Evolutionary conservation across 2,888 invertebrate genomes (phyloP), one percentile per base, ranked within the genome.

Genomic region (Ptychoptera contaminata): DNA sequence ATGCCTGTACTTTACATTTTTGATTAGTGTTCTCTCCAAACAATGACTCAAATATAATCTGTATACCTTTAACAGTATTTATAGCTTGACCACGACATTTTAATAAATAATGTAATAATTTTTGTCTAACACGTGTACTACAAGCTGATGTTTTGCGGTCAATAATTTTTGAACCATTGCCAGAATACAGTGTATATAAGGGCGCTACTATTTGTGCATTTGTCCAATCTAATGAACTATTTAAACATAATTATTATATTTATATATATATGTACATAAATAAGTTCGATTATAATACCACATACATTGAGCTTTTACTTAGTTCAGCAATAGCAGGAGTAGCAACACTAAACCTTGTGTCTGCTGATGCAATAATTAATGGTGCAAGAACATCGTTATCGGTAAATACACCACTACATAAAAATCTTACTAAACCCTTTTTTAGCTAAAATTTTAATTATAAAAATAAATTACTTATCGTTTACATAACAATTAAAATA

Each of bases 1-100:
- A 67, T 1, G 88, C 82, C 62, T 84, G 69, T 7, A 78, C 78
- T 54, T 87, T 84, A 47, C 93, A 72, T 53, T 87, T 80, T 0
- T 79, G 72, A 64, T 90, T 91, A 0, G 88, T 86, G 54, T 82
- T 82, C 4, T 72, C 73, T 29, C 88, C 90, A 62, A 84, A 90
- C 10, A 93, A 67, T 3, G 87, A 82, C 53, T 91, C 88, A 63
- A 91, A 92, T 43, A 91, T 79, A 35, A 87, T 82, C 78, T 88
- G 87, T 46, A 92, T 82, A 52, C 84, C 82, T 43, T 80, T 79
- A 8, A 87, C 85, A 47, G 82, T 77, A 57, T 80, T 73, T 46
- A 83, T 78, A 2, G 77, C 82, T 10, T 73, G 69, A 37, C 78
- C 79, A 0, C 76, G 77, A 5, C 80, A 76, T 55, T 77, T 79